Base-by-base conservation (phyloP, 92 coral and sea anemone genomes). In the Siderastrea radians region DNA sequence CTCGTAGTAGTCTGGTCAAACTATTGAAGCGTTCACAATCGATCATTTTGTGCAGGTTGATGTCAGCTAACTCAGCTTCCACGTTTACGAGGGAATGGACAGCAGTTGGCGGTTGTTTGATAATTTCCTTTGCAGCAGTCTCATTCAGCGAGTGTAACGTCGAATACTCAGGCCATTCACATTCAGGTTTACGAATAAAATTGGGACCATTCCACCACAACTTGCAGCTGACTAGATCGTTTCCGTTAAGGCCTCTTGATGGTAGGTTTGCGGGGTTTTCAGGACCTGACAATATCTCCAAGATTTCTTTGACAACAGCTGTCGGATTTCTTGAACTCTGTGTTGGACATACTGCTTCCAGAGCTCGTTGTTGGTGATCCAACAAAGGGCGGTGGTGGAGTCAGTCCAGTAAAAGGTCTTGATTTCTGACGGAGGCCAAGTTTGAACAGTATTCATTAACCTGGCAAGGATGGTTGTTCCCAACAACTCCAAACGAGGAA, bases 231-330 rank as follows among this genome's bases (percentile, higher is more conserved):
- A 68, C 38, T 48, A 88, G 49, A 7, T 92, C 90, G 46, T 9
- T 74, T 6, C 73, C 87, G 61, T 87, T 60, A 53, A 88, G 48
- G 1, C 94, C 94, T 5, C 87, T 90, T 57, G 94, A 87, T 9
- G 94, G 92, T 49, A 88, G 6, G 45, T 92, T 87, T 45, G 92
- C 90, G 52, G 92, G 92, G 47, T 88, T 92, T 48, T 55, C 3
- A 16, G 48, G 59, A 11, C 90, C 93, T 0, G 90, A 49, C 93
- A 86, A 74, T 86, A 84, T 26, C 38, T 26, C 38, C 38, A 26
- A 26, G 38, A 26, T 26, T 26, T 26, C 38, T 26, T 26, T 26
- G 38, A 0, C 38, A 26, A 26, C 38, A 26, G 38, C 38, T 26
- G 38, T 61, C 79, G 79, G 45, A 91, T 91, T 60, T 91, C 94